Evolutionary conservation across 37 sponge, comb jelly and placozoan genomes (phyloP).

Genomic region (Ephydatia muelleri): DNA sequence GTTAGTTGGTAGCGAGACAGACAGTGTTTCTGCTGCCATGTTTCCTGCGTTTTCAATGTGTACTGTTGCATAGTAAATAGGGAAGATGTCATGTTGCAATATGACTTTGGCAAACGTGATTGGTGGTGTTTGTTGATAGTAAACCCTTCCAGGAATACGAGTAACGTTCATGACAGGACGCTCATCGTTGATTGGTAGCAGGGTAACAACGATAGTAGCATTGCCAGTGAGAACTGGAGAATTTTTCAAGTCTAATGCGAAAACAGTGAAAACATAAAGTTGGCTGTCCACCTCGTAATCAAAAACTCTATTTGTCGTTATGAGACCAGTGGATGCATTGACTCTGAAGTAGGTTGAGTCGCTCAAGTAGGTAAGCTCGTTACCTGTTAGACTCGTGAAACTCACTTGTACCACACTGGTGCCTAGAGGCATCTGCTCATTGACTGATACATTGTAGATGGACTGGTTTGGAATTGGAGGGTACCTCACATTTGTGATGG

Average conservation of each 20-base stretch:
- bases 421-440: conserved; percentile 28
- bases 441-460: conserved; percentile 22
- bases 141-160: conserved; percentile 5
- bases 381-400: conserved; percentile 47
- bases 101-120: conserved; percentile 35
- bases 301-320: conserved; percentile 45
- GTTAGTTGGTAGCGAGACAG: conserved; percentile 20
- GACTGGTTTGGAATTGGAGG: conserved; percentile 29
- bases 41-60: conserved; percentile 49
- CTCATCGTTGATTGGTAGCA: conserved; percentile 75
- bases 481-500: conserved; percentile 51
- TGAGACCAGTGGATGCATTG: conserved; percentile 20
- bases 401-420: conserved; percentile 31
- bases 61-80: conserved; percentile 54
- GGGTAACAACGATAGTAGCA: conserved; percentile 36
- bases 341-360: conserved; percentile 11
- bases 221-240: conserved; percentile 16
- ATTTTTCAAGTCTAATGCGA: conserved; percentile 56
- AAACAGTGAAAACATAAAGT: conserved; percentile 30
- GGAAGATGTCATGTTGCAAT: conserved; percentile 30
- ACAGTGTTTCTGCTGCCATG: conserved; percentile 12
- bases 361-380: conserved; percentile 46
- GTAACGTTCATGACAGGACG: conserved; percentile 27
- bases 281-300: conserved; percentile 50
- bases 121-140: conserved; percentile 41